Base-by-base conservation (phyloP, 2,888 invertebrate species). In the Glaucopsyche alexis region DNA sequence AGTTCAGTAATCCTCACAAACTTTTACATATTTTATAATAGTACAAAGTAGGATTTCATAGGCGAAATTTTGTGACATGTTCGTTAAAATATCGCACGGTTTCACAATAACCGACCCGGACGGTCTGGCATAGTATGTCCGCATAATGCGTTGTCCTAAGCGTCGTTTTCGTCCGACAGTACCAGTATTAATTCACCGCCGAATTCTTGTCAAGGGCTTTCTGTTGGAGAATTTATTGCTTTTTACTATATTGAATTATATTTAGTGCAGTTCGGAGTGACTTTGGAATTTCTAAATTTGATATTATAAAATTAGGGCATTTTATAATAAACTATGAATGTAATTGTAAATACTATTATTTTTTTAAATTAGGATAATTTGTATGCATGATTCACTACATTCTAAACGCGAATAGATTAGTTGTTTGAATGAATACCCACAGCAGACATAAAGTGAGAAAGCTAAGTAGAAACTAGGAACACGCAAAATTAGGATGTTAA, bases 161-260 rank as follows among this genome's bases (percentile, higher is more conserved):
- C 76, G 80, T 82, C 78, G 80, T 84, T 84, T 83, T 85, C 84
- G 81, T 82, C 78, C 71, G 80, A 80, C 80, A 83, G 83, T 82
- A 81, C 82, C 80, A 78, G 82, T 85, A 84, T 85, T 80, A 83
- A 85, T 82, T 73, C 73, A 71, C 64, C 72, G 71, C 50, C 60
- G 75, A 71, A 77, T 76, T 77, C 77, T 75, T 75, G 78, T 74
- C 77, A 77, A 75, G 74, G 72, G 72, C 74, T 75, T 71, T 72
- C 71, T 49, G 73, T 72, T 67, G 47, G 40, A 69, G 52, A 64
- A 70, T 69, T 74, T 72, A 72, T 74, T 52, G 65, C 16, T 74
- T 72, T 73, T 72, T 72, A 72, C 69, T 38, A 38, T 19, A 72
- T 40, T 19, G 16, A 52, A 50, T 29, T 29, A 29, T 38, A 67